Evolutionary conservation across 92 coral and sea anemone genomes (phyloP).

Genomic region (Zoanthus sociatus): DNA sequence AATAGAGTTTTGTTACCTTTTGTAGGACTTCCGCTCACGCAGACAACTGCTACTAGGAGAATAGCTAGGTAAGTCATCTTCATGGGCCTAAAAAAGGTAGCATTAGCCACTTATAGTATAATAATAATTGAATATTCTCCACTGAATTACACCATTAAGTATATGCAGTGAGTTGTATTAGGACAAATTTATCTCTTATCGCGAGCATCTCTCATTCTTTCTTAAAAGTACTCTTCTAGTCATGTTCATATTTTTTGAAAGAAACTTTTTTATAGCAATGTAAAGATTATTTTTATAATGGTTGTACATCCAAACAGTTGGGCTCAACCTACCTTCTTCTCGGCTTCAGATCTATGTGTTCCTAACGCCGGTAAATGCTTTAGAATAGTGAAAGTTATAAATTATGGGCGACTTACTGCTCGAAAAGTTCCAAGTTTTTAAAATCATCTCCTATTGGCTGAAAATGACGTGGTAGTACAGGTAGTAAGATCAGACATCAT

Average conservation of each 20-base stretch:
- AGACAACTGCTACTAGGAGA: constrained; percentile 86
- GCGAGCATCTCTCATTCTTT: not conserved
- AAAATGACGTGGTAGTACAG: constrained; percentile 63
- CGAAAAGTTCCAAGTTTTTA: constrained; percentile 59
- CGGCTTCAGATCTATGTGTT: constrained; percentile 65
- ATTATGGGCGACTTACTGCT: constrained; percentile 87
- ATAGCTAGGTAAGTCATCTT: constrained; percentile 83
- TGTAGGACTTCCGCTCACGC: constrained; percentile 84
- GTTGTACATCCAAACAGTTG: not conserved
- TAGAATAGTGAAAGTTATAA: constrained; percentile 87
- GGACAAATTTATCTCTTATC: not conserved
- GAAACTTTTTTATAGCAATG: not conserved
- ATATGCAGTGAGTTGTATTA: not conserved
- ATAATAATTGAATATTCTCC: not conserved
- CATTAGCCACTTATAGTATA: not conserved
- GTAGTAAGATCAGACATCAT: constrained; percentile 61
- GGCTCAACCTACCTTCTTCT: constrained; percentile 73
- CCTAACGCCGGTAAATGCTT: constrained; percentile 75
- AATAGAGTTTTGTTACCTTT: constrained; percentile 64
- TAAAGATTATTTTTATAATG: not conserved
- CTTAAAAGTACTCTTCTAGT: not conserved
- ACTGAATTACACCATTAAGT: not conserved
- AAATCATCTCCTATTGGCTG: constrained; percentile 56
- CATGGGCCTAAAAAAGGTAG: constrained; percentile 41
- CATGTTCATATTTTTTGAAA: not conserved